Evolutionary conservation across 2,888 invertebrate species (phyloP), one percentile per base, ranked within the genome.

Genomic region (Antheraea assamensis): DNA sequence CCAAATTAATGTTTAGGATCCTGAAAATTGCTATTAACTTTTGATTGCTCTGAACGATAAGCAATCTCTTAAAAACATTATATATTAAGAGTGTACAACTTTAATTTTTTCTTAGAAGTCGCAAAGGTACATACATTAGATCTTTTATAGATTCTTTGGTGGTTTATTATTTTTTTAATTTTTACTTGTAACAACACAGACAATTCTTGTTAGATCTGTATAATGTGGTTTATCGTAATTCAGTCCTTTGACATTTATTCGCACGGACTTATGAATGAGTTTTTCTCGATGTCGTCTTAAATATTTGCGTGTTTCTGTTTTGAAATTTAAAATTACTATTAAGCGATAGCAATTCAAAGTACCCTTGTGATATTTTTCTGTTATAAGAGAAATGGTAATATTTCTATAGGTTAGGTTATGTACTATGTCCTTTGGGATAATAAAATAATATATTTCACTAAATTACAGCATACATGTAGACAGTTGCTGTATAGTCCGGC

Each of bases 381-480:
- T 80, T 80, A 77, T 78, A 79, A 76, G 71, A 78, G 84, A 82
- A 85, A 90, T 90, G 90, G 90, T 90, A 82, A 85, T 74, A 47
- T 42, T 49, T 66, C 80, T 81, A 78, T 76, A 83, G 80, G 80
- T 87, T 85, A 92, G 89, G 90, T 91, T 90, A 90, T 86, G 85
- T 86, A 77, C 79, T 75, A 76, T 85, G 88, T 83, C 87, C 85
- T 86, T 87, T 84, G 73, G 74, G 76, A 72, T 74, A 75, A 76
- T 76, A 75, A 70, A 76, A 76, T 78, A 79, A 78, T 76, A 78
- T 79, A 75, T 77, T 79, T 79, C 81, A 64, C 71, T 77, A 42
- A 73, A 77, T 92, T 92, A 80, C 90, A 94, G 94, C 94, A 94
- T 84, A 85, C 93, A 78, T 94, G 90, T 88, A 91, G 94, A 85